Percentiles rank a stretch among this genome's conserved stretches.
phyloP scores from a whole-genome alignment of 2,797 vertebrate genomes.

The Pipistrellus pygmaeus region DNA sequence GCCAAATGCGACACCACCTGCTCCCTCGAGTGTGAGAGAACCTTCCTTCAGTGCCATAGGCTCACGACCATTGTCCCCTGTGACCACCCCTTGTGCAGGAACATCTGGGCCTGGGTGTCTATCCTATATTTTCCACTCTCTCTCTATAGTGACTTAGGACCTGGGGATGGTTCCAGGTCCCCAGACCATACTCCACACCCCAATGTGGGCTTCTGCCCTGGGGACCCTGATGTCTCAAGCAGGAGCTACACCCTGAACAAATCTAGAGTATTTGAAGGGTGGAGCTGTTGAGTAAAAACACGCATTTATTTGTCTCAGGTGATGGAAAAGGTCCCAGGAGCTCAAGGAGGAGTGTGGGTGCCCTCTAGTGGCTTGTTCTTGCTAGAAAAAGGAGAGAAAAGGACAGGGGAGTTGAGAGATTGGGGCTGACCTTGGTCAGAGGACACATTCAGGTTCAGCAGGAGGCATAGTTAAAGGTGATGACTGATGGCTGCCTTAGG shows the following conservation, averaged over 20 bases:
- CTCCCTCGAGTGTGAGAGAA: background rate
- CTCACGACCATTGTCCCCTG: slow-evolving; percentile 47
- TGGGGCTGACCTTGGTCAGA: background rate
- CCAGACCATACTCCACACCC: background rate
- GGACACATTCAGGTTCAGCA: background rate
- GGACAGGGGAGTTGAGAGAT: background rate
- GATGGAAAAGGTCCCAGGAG: background rate
- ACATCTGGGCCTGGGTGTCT: background rate
- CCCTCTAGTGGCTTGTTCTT: background rate
- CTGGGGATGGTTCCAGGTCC: background rate
- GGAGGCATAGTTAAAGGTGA: background rate
- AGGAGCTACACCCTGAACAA: background rate
- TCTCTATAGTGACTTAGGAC: background rate
- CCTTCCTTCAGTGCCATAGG: background rate
- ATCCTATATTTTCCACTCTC: background rate
- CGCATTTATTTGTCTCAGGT: background rate
- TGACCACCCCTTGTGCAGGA: background rate
- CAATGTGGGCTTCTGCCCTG: no score
- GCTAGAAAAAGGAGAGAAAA: background rate
- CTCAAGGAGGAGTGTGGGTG: background rate
- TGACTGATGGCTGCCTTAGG: background rate
- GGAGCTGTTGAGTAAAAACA: background rate
- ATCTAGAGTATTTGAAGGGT: background rate
- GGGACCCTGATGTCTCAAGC: no score
- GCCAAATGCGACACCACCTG: background rate